A percentile compares a stretch with the other conserved stretches of the same genome.
phyloP scores from a whole-genome alignment of 1,140 invertebrate genomes.

The Drosophila asahinai region DNA sequence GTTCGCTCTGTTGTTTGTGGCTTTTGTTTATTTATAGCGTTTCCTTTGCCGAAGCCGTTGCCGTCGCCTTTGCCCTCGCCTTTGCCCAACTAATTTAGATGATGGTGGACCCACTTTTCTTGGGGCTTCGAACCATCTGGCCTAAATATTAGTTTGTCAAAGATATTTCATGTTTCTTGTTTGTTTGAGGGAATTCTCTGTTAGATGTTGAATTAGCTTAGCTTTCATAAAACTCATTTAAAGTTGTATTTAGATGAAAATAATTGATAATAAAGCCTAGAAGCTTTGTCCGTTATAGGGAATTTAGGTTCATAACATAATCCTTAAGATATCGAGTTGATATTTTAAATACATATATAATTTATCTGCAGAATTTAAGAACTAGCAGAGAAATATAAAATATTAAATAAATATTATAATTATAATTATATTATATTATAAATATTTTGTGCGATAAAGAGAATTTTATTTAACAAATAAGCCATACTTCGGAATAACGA shows the following conservation, averaged over 20 bases:
- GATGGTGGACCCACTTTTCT: constrained; percentile 24
- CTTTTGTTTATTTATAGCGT: constrained; percentile 45
- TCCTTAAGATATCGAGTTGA: neutral
- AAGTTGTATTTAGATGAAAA: constrained; percentile 7
- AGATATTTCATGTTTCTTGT: constrained; percentile 11
- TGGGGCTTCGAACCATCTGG: constrained; percentile 25
- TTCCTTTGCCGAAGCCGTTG: constrained; percentile 16
- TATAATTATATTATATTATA: no score
- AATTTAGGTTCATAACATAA: neutral
- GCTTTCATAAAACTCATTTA: constrained; percentile 8
- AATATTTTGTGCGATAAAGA: neutral
- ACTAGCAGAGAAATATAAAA: no score
- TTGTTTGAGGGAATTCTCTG: neutral
- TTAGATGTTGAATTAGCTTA: neutral
- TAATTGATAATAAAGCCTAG: constrained; percentile 9
- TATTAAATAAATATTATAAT: no score
- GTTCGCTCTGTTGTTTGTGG: constrained; percentile 44
- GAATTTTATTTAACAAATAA: neutral
- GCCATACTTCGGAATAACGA: neutral
- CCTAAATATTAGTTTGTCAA: constrained; percentile 26
- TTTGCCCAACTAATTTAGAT: constrained; percentile 42
- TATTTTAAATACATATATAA: neutral
- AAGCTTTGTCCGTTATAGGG: neutral
- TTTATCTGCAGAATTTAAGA: no score
- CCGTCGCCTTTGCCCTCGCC: neutral